Evolutionary conservation across 2,113 vertebrate genomes (phyloP).

Genomic region (Prionailurus viverrinus): DNA sequence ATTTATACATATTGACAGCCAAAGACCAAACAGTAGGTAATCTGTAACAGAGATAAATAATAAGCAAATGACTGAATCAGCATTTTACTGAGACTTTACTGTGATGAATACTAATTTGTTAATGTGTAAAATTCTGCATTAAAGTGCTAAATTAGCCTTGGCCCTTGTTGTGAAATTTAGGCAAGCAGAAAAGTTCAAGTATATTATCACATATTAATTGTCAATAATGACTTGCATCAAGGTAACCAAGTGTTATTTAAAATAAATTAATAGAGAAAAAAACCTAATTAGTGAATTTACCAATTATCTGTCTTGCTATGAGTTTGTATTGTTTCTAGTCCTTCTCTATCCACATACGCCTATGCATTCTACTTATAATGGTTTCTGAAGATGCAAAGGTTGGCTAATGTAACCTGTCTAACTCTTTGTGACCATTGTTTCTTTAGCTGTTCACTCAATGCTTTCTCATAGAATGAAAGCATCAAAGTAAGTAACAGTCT

Average conservation of each 20-base stretch:
- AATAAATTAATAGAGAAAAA: conserved; percentile 73
- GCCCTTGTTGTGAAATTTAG: conserved; percentile 66
- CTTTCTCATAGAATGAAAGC: conserved; percentile 76
- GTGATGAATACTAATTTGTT: conserved; percentile 69
- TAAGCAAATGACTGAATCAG: conserved; percentile 61
- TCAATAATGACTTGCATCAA: conserved; percentile 65
- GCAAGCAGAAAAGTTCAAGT: conserved; percentile 72
- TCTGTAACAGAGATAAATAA: conserved; percentile 47
- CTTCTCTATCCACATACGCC: not conserved
- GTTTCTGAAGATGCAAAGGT: conserved; percentile 62
- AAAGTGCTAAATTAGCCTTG: conserved; percentile 69
- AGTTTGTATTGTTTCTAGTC: not conserved
- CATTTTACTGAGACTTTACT: conserved; percentile 55
- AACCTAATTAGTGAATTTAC: conserved; percentile 56
- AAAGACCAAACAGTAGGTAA: conserved; percentile 21
- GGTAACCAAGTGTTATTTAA: conserved; percentile 66
- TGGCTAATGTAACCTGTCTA: conserved; percentile 66
- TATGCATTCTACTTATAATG: conserved; percentile 38
- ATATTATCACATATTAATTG: conserved; percentile 71
- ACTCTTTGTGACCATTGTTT: conserved; percentile 52
- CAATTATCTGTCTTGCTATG: conserved; percentile 45
- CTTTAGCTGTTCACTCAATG: conserved; percentile 40
- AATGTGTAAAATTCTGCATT: conserved; percentile 13
- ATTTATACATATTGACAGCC: not conserved
- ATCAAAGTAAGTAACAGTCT: conserved; percentile 80